Evolutionary conservation across 1,140 invertebrate genomes (phyloP).

Genomic region (Ephestia elutella): DNA sequence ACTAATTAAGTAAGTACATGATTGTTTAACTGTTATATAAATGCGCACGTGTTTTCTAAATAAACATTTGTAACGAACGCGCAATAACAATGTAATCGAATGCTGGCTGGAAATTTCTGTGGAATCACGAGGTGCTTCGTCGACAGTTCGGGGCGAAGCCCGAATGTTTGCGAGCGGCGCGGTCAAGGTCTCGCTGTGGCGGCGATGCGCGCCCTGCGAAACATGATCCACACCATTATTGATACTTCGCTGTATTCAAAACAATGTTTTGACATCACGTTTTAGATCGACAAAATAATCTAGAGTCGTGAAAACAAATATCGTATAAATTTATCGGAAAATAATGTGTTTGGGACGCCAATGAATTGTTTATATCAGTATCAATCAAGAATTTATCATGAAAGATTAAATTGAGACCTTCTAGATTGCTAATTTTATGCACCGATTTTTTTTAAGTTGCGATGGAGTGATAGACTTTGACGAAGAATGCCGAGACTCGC

Average conservation of each 20-base stretch:
- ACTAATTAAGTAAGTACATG: constrained; percentile 2
- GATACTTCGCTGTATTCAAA: constrained; percentile 11
- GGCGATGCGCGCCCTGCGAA: constrained; percentile 41
- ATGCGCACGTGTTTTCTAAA: constrained; percentile 19
- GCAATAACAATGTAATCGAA: constrained; percentile 40
- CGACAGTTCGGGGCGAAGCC: constrained; percentile 22
- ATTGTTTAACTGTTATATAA: constrained; percentile 14
- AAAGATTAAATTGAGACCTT: no score
- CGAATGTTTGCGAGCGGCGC: constrained; percentile 24
- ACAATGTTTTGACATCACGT: neutral
- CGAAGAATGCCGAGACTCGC: constrained; percentile 38
- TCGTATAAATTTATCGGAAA: no score
- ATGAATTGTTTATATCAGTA: no score
- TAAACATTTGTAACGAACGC: constrained; percentile 26
- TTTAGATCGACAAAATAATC: neutral
- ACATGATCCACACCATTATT: constrained; percentile 23
- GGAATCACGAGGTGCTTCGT: constrained; percentile 41
- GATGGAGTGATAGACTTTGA: constrained; percentile 11
- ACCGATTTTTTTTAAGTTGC: neutral
- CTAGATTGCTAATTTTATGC: no score
- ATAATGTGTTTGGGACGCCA: no score
- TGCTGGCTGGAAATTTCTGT: constrained; percentile 30
- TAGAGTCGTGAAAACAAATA: neutral
- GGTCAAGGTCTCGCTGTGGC: constrained; percentile 57
- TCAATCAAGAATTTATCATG: no score